phyloP scores from a whole-genome alignment of 2,888 invertebrate genomes.

The Megamerina dolium region DNA sequence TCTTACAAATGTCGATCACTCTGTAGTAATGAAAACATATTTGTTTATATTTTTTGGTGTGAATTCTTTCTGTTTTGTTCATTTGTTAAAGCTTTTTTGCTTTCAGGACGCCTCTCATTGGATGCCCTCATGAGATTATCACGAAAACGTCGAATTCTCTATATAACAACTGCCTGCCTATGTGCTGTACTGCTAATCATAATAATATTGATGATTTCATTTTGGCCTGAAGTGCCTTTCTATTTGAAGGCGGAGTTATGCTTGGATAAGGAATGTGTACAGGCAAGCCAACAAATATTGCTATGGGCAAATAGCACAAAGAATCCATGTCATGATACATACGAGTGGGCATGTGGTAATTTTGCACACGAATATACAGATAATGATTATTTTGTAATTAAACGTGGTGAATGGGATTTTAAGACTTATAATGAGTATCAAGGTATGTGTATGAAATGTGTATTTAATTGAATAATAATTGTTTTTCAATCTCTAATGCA shows the following conservation, averaged over 20 bases:
- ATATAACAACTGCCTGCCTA: conserved; percentile 41
- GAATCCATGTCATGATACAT: conserved; percentile 44
- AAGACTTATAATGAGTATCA: conserved; percentile 47
- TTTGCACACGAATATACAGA: conserved; percentile 42
- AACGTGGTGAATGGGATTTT: conserved; percentile 47
- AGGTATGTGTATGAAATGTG: conserved; percentile 28
- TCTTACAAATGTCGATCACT: too few relatives aligned
- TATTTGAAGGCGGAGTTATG: conserved; percentile 44
- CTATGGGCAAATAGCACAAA: conserved; percentile 45
- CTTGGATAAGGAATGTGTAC: conserved; percentile 44
- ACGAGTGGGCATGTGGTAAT: conserved; percentile 48
- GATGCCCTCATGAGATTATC: conserved; percentile 43
- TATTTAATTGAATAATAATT: background rate
- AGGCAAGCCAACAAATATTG: conserved; percentile 44
- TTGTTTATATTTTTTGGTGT: too few relatives aligned
- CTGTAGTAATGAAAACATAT: too few relatives aligned
- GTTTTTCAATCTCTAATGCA: conserved; percentile 21
- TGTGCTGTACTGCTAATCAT: conserved; percentile 43
- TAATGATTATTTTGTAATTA: conserved; percentile 43
- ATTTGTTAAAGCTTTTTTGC: conserved; percentile 33
- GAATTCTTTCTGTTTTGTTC: too few relatives aligned
- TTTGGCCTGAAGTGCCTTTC: conserved; percentile 48
- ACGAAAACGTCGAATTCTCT: conserved; percentile 42
- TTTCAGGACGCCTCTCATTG: conserved; percentile 42
- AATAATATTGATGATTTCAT: conserved; percentile 41